A percentile compares a stretch with the other conserved stretches of the same genome.
Conservation (phyloP, 2,113 vertebrate genomes). For the Tauraco erythrolophus region DNA sequence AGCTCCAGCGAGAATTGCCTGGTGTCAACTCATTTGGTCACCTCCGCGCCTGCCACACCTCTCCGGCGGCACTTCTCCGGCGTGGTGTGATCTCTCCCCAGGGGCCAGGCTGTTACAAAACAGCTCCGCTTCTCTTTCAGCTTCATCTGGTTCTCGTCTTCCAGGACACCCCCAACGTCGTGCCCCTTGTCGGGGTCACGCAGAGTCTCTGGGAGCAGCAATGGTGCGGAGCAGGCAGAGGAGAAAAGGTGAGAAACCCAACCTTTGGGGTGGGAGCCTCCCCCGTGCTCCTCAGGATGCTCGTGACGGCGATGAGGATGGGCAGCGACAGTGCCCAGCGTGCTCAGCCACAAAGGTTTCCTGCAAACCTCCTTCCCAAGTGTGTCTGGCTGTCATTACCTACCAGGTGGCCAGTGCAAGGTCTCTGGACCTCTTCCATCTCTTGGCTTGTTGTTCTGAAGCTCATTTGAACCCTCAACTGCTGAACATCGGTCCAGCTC, state of each 20-base stretch:
- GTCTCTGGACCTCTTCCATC: background rate
- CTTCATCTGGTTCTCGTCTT: background rate
- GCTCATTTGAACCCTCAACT: background rate
- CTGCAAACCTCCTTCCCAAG: background rate
- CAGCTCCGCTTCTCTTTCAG: conserved; percentile 4
- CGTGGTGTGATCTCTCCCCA: background rate
- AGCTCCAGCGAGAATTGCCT: background rate
- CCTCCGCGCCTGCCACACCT: background rate
- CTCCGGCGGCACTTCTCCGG: background rate
- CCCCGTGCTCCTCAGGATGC: background rate
- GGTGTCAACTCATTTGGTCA: conserved; percentile 42
- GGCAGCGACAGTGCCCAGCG: background rate
- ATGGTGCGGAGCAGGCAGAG: background rate
- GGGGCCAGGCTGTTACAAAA: conserved; percentile 13
- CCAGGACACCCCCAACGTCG: rapidly evolving
- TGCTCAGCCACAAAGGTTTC: background rate
- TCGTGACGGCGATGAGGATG: rapidly evolving
- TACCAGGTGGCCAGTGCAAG: background rate
- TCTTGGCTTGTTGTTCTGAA: background rate
- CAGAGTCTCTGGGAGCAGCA: background rate
- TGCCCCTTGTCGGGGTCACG: background rate
- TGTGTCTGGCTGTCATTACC: rapidly evolving
- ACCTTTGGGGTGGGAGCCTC: background rate
- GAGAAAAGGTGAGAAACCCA: background rate
- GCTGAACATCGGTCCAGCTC: background rate